Conservation (phyloP, 2,113 vertebrate species). For the Hippocampus barbouri region DNA sequence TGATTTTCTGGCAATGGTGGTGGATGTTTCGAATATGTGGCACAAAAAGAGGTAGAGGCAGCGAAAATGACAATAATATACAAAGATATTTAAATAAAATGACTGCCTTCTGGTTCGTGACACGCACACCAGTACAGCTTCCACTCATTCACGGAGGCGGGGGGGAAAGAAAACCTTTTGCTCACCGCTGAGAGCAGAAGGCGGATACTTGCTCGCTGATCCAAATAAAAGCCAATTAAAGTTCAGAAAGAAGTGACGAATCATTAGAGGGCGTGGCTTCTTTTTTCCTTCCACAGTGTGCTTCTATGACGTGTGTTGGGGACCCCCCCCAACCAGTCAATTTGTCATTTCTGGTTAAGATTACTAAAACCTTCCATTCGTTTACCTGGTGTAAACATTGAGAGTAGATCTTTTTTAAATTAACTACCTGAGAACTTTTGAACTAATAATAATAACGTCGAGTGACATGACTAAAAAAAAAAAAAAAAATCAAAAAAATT, state of each 20-base stretch:
- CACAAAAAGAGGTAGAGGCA: neutral
- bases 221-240: conserved; percentile 32
- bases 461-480: too few relatives aligned
- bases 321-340: conserved; percentile 11
- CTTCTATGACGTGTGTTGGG: conserved; percentile 42
- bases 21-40: neutral
- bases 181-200: conserved; percentile 22
- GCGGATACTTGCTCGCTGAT: conserved; percentile 23
- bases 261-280: conserved; percentile 7
- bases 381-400: neutral
- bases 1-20: neutral
- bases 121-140: conserved; percentile 27
- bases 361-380: neutral
- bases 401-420: neutral
- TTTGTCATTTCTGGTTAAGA: neutral
- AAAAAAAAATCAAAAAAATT: too few relatives aligned
- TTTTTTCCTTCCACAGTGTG: conserved; percentile 16
- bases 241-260: neutral
- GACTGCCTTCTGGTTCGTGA: conserved; percentile 3
- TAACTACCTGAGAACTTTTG: neutral
- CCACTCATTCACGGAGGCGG: neutral
- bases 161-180: conserved; percentile 10
- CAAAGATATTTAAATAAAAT: neutral
- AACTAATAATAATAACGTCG: neutral
- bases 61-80: neutral